Evolutionary conservation across 2,888 invertebrate species (phyloP).

Genomic region (Aquatica leii): DNA sequence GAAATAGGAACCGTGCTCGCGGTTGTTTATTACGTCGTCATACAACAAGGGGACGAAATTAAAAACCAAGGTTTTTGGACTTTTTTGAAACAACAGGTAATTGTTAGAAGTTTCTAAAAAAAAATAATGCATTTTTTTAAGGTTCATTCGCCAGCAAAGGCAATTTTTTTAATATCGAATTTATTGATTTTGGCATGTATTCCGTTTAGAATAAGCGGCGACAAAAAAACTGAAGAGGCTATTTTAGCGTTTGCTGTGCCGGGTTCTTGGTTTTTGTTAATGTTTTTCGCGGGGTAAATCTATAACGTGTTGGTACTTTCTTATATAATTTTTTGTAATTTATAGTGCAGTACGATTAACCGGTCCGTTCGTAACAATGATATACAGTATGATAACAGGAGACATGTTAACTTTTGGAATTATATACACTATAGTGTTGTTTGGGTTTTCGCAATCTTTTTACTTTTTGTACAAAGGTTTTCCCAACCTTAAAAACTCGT

Average conservation of each 20-base stretch:
- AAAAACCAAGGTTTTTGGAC: conserved; percentile 91
- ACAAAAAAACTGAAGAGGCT: conserved; percentile 86
- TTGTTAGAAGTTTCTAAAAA: too few relatives aligned
- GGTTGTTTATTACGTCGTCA: conserved; percentile 85
- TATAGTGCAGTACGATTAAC: conserved; percentile 90
- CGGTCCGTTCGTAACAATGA: conserved; percentile 99
- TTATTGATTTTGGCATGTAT: conserved; percentile 88
- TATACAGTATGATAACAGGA: conserved; percentile 98
- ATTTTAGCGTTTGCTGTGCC: conserved; percentile 92
- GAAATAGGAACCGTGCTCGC: conserved; percentile 88
- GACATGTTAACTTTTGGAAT: conserved; percentile 99
- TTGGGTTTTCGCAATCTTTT: conserved; percentile 96
- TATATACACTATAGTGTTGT: conserved; percentile 92
- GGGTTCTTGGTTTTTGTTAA: conserved; percentile 95
- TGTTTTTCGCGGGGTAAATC: conserved; percentile 97
- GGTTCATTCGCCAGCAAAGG: conserved; percentile 94
- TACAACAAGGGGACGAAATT: conserved; percentile 95
- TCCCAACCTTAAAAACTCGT: conserved; percentile 80
- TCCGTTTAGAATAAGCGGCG: conserved; percentile 79
- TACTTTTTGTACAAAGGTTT: conserved; percentile 94
- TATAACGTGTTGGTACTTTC: neutral
- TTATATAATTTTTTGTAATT: conserved; percentile 23
- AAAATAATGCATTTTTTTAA: conserved; percentile 57
- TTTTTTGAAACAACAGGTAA: conserved; percentile 90
- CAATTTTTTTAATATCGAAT: conserved; percentile 92